A percentile compares a stretch with the other conserved stretches of the same genome.
Evolutionary conservation across 2,113 vertebrate genomes (phyloP).

Genomic region (Ochotona curzoniae): DNA sequence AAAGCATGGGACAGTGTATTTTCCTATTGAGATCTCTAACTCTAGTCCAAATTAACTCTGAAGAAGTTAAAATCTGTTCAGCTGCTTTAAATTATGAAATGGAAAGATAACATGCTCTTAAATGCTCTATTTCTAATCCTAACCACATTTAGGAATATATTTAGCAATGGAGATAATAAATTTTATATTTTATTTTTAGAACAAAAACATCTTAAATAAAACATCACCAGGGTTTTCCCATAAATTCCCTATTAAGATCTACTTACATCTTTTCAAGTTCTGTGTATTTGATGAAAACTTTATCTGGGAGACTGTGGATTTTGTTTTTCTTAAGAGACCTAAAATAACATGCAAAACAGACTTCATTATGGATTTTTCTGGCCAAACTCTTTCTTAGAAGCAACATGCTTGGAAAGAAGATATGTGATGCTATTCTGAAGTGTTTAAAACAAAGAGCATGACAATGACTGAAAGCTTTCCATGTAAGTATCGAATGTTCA

Average conservation of each 20-base stretch:
- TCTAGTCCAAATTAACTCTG: background rate
- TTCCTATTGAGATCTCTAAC: conserved; percentile 11
- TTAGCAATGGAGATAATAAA: background rate
- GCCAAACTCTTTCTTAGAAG: conserved; percentile 1
- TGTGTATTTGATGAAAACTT: conserved; percentile 85
- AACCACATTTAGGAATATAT: conserved; percentile 49
- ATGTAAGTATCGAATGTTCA: background rate
- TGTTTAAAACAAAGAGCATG: background rate
- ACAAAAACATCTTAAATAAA: conserved; percentile 9
- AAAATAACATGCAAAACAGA: conserved; percentile 58
- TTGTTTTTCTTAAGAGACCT: conserved; percentile 88
- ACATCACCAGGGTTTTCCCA: background rate
- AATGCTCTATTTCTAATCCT: conserved; percentile 32
- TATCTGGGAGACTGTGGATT: conserved; percentile 85
- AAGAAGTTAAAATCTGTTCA: conserved; percentile 39
- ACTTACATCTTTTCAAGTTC: conserved; percentile 88
- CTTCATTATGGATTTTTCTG: conserved; percentile 54
- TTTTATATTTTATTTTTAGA: conserved; percentile 50
- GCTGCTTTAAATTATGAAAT: conserved; percentile 41
- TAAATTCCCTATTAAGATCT: background rate
- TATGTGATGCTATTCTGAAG: background rate
- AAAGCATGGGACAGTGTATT: background rate
- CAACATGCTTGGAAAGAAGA: background rate
- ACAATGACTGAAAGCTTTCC: background rate
- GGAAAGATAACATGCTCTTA: background rate